Percentiles rank a stretch among this genome's conserved stretches.
Conservation (phyloP, 2,888 invertebrate genomes). For the Coleophora deauratella region DNA sequence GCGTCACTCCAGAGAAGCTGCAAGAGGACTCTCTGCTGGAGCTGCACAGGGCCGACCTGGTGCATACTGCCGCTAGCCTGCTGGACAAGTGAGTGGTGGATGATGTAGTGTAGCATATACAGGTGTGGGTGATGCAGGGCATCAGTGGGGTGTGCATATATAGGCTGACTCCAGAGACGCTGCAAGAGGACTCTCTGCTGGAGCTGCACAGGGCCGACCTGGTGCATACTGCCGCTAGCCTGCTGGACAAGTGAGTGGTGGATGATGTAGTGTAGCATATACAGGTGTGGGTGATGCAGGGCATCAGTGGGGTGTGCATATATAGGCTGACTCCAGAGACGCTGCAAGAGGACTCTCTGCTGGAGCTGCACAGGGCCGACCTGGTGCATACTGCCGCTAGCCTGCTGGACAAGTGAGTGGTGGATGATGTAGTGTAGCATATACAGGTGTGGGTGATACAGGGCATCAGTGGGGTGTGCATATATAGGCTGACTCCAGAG, state of each 20-base stretch:
- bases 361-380: slow-evolving; percentile 95
- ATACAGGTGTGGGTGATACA: too few relatives aligned
- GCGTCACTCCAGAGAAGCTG: slow-evolving; percentile 84
- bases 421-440: too few relatives aligned
- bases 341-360: slow-evolving; percentile 84
- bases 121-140: too few relatives aligned
- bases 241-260: slow-evolving; percentile 80
- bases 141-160: too few relatives aligned
- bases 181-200: slow-evolving; percentile 87
- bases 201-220: slow-evolving; percentile 95
- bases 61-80: slow-evolving; percentile 94
- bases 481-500: slow-evolving; percentile 92
- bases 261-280: too few relatives aligned
- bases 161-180: slow-evolving; percentile 85
- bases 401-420: slow-evolving; percentile 81
- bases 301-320: too few relatives aligned
- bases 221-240: slow-evolving; percentile 93
- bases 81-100: slow-evolving; percentile 78
- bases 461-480: too few relatives aligned
- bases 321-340: slow-evolving; percentile 91
- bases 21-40: slow-evolving; percentile 91
- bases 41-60: slow-evolving; percentile 91
- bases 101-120: too few relatives aligned
- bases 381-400: slow-evolving; percentile 95
- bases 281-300: too few relatives aligned